A percentile compares a stretch with the other conserved stretches of the same genome.
These are phyloP conservation scores for Limonius californicus DNA, from an alignment of 1,140 invertebrate genomes.

Conservation along the genomic window DNA sequence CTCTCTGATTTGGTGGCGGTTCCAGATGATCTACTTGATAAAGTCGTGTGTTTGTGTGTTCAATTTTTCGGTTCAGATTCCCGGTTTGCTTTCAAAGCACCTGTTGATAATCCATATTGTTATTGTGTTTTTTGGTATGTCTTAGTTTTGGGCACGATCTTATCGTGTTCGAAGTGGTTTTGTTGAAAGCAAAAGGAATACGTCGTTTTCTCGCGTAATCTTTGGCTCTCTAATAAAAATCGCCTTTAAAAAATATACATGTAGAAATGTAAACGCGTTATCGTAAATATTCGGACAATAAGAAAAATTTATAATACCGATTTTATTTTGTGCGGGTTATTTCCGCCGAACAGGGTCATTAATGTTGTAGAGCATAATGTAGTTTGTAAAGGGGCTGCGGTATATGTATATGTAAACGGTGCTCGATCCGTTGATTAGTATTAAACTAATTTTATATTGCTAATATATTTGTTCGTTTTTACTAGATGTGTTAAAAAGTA, in stretches of 20 bases:
- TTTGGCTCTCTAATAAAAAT: neutral
- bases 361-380: slow-evolving; percentile 23
- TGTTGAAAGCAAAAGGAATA: neutral
- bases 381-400: too few relatives aligned
- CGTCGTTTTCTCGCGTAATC: neutral
- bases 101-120: neutral
- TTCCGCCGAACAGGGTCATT: slow-evolving; percentile 6
- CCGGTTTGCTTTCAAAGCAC: neutral
- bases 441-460: too few relatives aligned
- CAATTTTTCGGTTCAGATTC: neutral
- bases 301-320: neutral
- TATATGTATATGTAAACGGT: too few relatives aligned
- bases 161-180: too few relatives aligned
- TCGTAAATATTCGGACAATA: neutral
- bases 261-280: neutral
- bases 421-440: too few relatives aligned
- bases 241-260: neutral
- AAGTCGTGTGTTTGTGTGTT: slow-evolving; percentile 20
- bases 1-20: slow-evolving; percentile 10
- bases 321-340: neutral
- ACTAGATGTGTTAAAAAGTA: too few relatives aligned
- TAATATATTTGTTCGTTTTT: too few relatives aligned
- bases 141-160: neutral
- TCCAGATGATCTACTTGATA: slow-evolving; percentile 16
- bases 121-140: neutral